Conservation (phyloP, 1,140 invertebrate genomes). For the Tetranychus cinnabarinus region DNA sequence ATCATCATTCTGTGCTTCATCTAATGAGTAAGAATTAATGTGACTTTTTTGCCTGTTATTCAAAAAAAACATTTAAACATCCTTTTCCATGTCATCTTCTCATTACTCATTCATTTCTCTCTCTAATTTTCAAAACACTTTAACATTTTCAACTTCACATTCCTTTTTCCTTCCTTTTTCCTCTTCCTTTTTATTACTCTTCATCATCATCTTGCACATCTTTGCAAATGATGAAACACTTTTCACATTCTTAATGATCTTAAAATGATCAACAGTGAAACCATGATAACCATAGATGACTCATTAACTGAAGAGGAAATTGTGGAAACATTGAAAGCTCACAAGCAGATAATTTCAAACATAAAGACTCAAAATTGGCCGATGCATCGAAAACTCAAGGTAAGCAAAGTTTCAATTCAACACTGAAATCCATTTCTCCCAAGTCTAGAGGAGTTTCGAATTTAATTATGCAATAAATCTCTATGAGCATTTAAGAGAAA, state of each 20-base stretch:
- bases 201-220: not conserved
- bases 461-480: not conserved
- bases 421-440: not conserved
- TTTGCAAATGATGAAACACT: not conserved
- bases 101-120: not conserved
- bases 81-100: not conserved
- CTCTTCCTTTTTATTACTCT: too few species aligned
- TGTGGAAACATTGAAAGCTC: conserved; percentile 65
- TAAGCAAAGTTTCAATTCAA: not conserved
- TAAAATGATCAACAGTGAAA: not conserved
- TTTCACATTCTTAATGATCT: too few species aligned
- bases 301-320: conserved; percentile 43
- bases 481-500: too few species aligned
- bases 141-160: too few species aligned
- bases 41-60: not conserved
- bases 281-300: conserved; percentile 9
- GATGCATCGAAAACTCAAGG: conserved; percentile 9
- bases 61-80: not conserved
- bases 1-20: conserved; percentile 6
- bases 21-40: conserved; percentile 2
- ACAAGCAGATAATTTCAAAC: conserved; percentile 49
- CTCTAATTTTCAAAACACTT: too few species aligned
- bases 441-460: not conserved
- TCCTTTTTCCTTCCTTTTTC: too few species aligned
- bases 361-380: conserved; percentile 8